Evolutionary conservation across 2,113 vertebrate species (phyloP).

Genomic region (Laticauda colubrina): DNA sequence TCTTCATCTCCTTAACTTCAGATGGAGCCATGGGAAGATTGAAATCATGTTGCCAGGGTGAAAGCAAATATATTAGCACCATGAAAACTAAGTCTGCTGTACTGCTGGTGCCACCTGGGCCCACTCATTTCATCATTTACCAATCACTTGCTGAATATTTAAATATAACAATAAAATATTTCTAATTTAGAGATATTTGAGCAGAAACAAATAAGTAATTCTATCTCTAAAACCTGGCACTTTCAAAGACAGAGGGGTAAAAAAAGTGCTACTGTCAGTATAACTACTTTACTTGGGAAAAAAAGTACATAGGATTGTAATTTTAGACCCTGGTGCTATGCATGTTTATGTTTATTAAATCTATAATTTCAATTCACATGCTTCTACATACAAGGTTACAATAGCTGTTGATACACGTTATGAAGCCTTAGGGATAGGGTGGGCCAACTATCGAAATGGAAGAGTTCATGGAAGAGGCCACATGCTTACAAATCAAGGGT

Average conservation of each 20-base stretch:
- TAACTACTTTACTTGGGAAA: background rate
- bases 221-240: background rate
- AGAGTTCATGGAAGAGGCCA: slow-evolving; percentile 9
- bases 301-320: background rate
- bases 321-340: background rate
- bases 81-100: background rate
- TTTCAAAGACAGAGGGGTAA: background rate
- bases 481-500: background rate
- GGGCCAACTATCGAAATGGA: slow-evolving; percentile 1
- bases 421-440: slow-evolving; percentile 12
- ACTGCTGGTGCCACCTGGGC: background rate
- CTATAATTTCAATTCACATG: background rate
- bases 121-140: background rate
- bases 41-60: background rate
- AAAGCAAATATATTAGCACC: slow-evolving; percentile 11
- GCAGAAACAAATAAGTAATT: background rate
- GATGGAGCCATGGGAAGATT: background rate
- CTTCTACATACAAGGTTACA: background rate
- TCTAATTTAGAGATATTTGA: background rate
- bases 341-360: background rate
- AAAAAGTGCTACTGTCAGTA: background rate
- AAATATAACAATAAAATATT: background rate
- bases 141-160: background rate
- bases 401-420: background rate
- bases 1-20: slow-evolving; percentile 23